Percentiles rank a stretch among this genome's conserved stretches.
phyloP scores from a whole-genome alignment of 2,797 vertebrate species.

The Platalea minor region DNA sequence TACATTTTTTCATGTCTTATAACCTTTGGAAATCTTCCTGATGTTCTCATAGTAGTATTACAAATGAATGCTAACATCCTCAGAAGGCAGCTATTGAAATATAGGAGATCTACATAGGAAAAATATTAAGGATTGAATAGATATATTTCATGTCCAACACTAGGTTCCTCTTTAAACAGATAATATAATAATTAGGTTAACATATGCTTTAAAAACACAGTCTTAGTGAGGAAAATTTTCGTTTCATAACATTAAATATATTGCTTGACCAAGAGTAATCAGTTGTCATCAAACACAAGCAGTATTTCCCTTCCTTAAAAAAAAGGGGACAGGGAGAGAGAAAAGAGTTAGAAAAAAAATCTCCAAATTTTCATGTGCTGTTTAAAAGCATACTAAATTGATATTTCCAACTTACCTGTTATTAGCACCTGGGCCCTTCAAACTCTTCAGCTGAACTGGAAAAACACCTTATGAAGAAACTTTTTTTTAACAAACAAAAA shows the following conservation, averaged over 20 bases:
- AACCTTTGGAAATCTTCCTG: neutral
- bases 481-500: neutral
- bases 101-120: neutral
- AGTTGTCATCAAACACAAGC: neutral
- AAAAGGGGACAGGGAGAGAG: accelerated
- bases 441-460: neutral
- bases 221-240: neutral
- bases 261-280: neutral
- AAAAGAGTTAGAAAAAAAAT: neutral
- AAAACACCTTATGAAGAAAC: neutral
- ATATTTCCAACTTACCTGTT: neutral
- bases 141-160: neutral
- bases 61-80: neutral
- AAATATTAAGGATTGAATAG: neutral
- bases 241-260: neutral
- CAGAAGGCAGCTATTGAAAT: neutral
- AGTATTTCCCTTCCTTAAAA: neutral
- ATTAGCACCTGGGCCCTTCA: neutral
- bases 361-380: neutral
- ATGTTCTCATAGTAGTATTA: neutral
- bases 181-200: neutral
- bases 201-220: neutral
- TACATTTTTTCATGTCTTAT: neutral
- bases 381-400: neutral
- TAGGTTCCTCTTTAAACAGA: neutral